These are phyloP conservation scores for Drosophila tripunctata DNA, from an alignment of 2,888 invertebrate species.

Conservation along the genomic window DNA sequence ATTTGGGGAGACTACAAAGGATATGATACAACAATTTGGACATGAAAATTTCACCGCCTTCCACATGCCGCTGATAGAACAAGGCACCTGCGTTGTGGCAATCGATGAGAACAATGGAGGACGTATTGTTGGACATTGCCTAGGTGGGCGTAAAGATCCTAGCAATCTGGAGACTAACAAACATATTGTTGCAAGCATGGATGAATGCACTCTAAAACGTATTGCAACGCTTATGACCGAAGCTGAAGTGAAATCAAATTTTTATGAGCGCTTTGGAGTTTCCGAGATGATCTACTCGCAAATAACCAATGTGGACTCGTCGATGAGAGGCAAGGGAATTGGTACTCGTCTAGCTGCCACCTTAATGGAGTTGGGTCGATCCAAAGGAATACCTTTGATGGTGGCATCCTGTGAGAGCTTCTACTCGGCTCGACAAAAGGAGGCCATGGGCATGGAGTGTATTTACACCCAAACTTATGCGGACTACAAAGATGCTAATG, in stretches of 20 bases:
- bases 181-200: background rate
- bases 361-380: constrained; percentile 52
- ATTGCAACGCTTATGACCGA: constrained; percentile 39
- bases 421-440: constrained; percentile 59
- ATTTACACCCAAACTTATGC: constrained; percentile 43
- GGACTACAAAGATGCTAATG: constrained; percentile 51
- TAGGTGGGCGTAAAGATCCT: background rate
- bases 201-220: constrained; percentile 1
- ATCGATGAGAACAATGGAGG: constrained; percentile 11
- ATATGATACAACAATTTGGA: background rate
- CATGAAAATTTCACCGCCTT: background rate
- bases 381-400: constrained; percentile 47
- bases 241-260: constrained; percentile 50
- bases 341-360: constrained; percentile 51
- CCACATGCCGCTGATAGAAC: constrained; percentile 2
- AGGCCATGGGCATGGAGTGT: constrained; percentile 57
- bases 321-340: constrained; percentile 55
- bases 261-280: constrained; percentile 54
- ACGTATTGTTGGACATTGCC: constrained; percentile 3
- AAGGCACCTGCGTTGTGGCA: constrained; percentile 22
- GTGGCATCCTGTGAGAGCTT: constrained; percentile 61
- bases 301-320: constrained; percentile 47
- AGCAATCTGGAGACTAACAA: background rate
- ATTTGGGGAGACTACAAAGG: background rate
- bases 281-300: constrained; percentile 54